phyloP scores from a whole-genome alignment of 92 coral and sea anemone genomes.

The Epizoanthus illoricatus region DNA sequence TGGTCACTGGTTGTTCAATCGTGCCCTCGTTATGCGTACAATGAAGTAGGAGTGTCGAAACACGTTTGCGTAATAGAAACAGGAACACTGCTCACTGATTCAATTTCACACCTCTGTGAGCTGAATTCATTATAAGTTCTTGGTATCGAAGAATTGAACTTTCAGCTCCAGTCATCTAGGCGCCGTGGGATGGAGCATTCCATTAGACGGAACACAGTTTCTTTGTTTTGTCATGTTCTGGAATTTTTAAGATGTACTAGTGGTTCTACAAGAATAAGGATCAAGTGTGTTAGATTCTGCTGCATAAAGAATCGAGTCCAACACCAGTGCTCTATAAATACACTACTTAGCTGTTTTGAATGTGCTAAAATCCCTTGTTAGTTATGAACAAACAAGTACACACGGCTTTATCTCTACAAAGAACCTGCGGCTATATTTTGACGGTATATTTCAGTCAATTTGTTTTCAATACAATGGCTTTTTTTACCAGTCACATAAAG shows the following conservation, averaged over 20 bases:
- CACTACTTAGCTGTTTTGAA: neutral
- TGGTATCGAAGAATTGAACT: neutral
- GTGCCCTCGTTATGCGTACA: conserved; percentile 2
- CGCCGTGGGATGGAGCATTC: conserved; percentile 8
- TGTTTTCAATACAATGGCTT: conserved; percentile 36
- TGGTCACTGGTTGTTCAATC: neutral
- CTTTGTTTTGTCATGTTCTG: neutral
- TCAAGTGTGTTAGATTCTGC: no score
- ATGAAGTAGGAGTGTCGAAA: conserved; percentile 1
- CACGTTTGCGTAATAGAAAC: conserved; percentile 4
- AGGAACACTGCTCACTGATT: neutral
- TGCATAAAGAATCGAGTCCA: neutral
- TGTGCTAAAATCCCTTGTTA: conserved; percentile 5
- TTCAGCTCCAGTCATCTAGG: conserved; percentile 5
- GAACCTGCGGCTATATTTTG: conserved; percentile 38
- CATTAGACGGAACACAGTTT: neutral
- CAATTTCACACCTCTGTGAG: conserved; percentile 25
- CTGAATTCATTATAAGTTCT: conserved; percentile 14
- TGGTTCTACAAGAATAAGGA: no score
- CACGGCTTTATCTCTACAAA: conserved; percentile 30
- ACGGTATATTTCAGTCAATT: conserved; percentile 18
- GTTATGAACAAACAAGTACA: conserved; percentile 35
- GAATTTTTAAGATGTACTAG: no score
- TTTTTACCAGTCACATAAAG: conserved; percentile 22
- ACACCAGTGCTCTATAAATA: neutral